Evolutionary conservation across 2,797 vertebrate species (phyloP), one percentile per base, ranked within the genome.

Genomic region (Pangasius krempfi): DNA sequence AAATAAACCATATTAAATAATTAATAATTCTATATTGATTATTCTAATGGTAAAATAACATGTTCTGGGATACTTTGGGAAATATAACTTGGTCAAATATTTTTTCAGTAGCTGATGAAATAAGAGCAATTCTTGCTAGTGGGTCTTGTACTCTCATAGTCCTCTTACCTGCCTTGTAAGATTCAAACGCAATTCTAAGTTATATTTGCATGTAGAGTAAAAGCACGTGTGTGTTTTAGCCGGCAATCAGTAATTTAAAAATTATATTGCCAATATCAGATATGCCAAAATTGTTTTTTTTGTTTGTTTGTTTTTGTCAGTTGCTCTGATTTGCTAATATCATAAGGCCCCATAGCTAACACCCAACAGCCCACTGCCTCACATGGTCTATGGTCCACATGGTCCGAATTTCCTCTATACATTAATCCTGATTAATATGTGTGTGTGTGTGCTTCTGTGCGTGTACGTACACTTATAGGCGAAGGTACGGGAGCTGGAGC

Each of bases 401-500:
- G n/a, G n/a, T 8, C 44, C 50, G 2, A 76, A 14, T 47, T 47
- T 75, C 40, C 75, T 52, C 27, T 79, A 7, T 20, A 20, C 8
- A 20, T 20, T 8, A 4, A 56, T 33, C 50, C 44, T 44, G 27
- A 13, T 33, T 30, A 79, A 14, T 56, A 56, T 66, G 64, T 66
- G 64, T 66, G n/a, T 14, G 50, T 44, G 68, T 18, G 47, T 76
- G 75, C 37, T 40, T 40, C 37, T 37, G 54, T 85, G 37, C 37
- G 3, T 40, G 37, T 40, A 3, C 37, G 27, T 73, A 1, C 81
- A n/a, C 33, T 33, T 89, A 22, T 90, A 99, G 99, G 97, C 97
- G n/a, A 97, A 98, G 87, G 98, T 99, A 72, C 97, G 96, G 88
- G 98, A 98, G 78, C 96, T 99, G 88, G 99, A 99, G 92, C 97